A percentile compares a stretch with the other conserved stretches of the same genome.
Evolutionary conservation across 2,888 invertebrate species (phyloP).

Genomic region (Cepaea hortensis): DNA sequence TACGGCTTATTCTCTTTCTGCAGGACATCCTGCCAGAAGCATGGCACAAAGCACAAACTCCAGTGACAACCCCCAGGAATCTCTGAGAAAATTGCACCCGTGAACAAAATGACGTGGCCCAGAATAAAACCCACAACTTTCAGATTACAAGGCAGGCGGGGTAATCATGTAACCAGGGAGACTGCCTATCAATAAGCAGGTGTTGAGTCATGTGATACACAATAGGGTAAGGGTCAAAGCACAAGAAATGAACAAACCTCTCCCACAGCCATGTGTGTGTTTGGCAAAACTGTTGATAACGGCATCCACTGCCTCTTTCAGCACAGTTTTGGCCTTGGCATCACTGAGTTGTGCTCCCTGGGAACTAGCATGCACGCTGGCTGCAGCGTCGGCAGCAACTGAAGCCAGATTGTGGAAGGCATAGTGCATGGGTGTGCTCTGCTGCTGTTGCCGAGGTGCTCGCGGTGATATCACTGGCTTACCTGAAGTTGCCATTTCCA

Average conservation of each 20-base stretch:
- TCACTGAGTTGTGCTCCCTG: conserved; percentile 63
- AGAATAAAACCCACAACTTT: no score
- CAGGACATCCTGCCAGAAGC: no score
- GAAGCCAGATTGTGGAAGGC: conserved; percentile 50
- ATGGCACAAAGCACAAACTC: no score
- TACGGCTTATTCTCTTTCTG: no score
- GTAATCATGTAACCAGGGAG: no score
- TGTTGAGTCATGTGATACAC: no score
- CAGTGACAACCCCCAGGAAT: no score
- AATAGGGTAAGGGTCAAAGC: not conserved
- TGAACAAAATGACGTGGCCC: no score
- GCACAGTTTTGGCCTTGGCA: conserved; percentile 74
- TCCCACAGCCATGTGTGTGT: conserved; percentile 83
- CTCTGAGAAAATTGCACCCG: no score
- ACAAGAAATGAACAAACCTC: conserved; percentile 79
- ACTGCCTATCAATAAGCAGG: no score
- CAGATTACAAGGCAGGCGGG: no score
- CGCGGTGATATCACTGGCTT: conserved; percentile 32
- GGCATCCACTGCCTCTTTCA: conserved; percentile 85
- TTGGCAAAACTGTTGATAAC: conserved; percentile 86
- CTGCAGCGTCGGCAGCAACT: conserved; percentile 53
- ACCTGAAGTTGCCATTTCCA: conserved; percentile 36
- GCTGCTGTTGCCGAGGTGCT: not conserved
- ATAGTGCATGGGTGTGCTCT: conserved; percentile 47
- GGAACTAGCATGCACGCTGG: conserved; percentile 52